A percentile compares a stretch with the other conserved stretches of the same genome.
Evolutionary conservation across 2,888 invertebrate genomes (phyloP).

Genomic region (Tenodera sinensis): DNA sequence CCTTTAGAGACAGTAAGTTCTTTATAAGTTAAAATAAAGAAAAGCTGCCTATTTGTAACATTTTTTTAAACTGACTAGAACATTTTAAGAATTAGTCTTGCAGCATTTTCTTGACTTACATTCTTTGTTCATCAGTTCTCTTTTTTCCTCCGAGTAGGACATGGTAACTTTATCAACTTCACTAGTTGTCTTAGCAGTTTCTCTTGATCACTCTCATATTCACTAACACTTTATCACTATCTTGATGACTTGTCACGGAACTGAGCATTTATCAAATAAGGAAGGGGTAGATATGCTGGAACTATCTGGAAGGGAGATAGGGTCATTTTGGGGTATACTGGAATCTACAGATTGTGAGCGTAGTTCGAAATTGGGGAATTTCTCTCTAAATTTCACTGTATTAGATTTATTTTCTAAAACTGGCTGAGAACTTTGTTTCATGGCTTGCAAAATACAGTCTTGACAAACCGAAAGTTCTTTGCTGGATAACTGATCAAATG

Average conservation of each 20-base stretch:
- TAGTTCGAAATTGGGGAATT: neutral
- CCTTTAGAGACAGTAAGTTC: neutral
- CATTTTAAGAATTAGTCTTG: neutral
- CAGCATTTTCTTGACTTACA: neutral
- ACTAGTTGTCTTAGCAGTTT: neutral
- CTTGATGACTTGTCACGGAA: neutral
- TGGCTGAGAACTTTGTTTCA: neutral
- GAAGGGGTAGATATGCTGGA: neutral
- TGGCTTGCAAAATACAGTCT: neutral
- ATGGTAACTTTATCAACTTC: neutral
- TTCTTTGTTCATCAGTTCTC: neutral
- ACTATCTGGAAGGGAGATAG: neutral
- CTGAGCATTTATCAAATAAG: neutral
- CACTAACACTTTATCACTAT: neutral
- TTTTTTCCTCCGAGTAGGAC: neutral
- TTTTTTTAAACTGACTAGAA: neutral
- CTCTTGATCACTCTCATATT: neutral
- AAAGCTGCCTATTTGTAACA: neutral
- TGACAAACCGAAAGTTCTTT: neutral
- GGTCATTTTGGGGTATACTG: neutral
- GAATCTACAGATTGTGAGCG: neutral
- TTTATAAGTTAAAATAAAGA: neutral
- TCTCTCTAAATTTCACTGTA: neutral
- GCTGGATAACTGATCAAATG: neutral
- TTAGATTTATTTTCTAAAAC: neutral